Evolutionary conservation across 2,113 vertebrate genomes (phyloP), one percentile per base, ranked within the genome.

Genomic region (Thamnophis sirtalis): DNA sequence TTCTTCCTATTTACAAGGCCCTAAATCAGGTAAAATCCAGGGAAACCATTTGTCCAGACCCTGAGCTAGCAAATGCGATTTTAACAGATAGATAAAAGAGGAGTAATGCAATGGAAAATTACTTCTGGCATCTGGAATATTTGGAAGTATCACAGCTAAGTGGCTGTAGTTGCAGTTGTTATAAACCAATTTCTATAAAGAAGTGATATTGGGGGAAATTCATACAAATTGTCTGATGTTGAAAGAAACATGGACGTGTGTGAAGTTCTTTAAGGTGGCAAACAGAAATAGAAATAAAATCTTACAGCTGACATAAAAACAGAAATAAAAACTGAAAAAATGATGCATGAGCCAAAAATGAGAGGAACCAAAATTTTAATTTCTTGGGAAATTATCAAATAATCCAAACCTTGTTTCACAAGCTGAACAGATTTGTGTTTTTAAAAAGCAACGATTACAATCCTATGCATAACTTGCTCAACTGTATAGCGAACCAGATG

Each of bases 141-240:
- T 93, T 95, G 96, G 93, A 93, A 96, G 95, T 95, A 95, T 88
- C 90, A 94, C 88, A 94, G 92, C 51, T 95, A 95, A 84, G 56
- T 94, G 93, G 89, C 49, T 93, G 15, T 90, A 21, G 43, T 54
- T 55, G 55, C 88, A 51, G 60, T 0, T 0, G 56, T 0, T 0
- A 48, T 53, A 89, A 89, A 91, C n/a, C 56, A 93, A 9, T 48
- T 80, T 94, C 43, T 89, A 90, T 63, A 50, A 49, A 60, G 11
- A 24, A 87, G 22, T 2, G 53, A 89, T 28, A 87, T 84, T 92
- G 26, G 4, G 51, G 7, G 80, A 86, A 28, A 53, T 55, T 26
- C 89, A 88, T 1, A 38, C 91, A 84, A 95, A 95, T 88, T 80
- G 33, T 21, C 73, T 80, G 51, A 49, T 91, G 33, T 63, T 38